Evolutionary conservation across 2,797 vertebrate genomes (phyloP), one percentile per base, ranked within the genome.

Genomic region (Enteromius unitaeniatus): DNA sequence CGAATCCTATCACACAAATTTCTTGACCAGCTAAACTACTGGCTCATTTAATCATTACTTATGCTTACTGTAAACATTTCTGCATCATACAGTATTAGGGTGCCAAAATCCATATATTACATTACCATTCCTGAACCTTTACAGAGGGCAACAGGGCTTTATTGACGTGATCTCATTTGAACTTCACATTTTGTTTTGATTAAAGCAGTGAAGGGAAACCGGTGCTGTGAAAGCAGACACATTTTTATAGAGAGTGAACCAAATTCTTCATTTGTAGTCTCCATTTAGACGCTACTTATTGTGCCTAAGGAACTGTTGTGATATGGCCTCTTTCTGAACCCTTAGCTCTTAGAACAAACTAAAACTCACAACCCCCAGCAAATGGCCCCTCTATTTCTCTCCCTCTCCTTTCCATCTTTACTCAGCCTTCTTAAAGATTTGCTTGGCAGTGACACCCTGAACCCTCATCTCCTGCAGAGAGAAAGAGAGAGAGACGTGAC

Each of bases 381-480:
- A 75, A 3, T 23, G 78, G 60, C 42, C 68, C 40, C 73, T 55
- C 49, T 17, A 9, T 77, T 45, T 83, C 55, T 37, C 64, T 11
- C 75, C 21, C 68, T 45, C 37, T 64, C 31, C 40, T 49, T 42
- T 78, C 58, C 17, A 49, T 65, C 49, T 85, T 96, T 91, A 96
- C 19, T 94, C 92, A 67, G 94, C 94, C 89, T 96, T 99, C 91
- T 95, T 95, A 94, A 97, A 99, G 88, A 97, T 93, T 90, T 99
- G 97, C 90, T 95, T 93, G 37, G 96, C 97, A 73, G 96, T 91
- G 0, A 96, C 93, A 0, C 93, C 94, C 89, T 95, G 89, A 14
- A 94, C 96, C 6, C 96, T 96, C 94, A 97, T 92, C 89, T 97
- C 96, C 97, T 97, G 93, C 77, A 88, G 88, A 78, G 23, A 68